Conservation (phyloP, 2,113 vertebrate species). For the Indicator maculatus region DNA sequence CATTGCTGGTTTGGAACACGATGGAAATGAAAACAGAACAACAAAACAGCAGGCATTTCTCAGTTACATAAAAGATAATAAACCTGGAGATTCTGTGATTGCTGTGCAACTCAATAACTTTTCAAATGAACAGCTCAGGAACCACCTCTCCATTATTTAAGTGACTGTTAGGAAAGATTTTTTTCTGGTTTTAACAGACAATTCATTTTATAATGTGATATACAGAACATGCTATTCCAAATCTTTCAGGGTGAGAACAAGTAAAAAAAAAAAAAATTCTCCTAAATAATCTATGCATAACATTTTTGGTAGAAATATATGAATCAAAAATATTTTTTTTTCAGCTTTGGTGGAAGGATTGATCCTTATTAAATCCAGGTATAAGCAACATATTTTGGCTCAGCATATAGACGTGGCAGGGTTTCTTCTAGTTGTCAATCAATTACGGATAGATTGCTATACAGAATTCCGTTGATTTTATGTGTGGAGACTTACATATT, state of each 20-base stretch:
- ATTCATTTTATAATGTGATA: neutral
- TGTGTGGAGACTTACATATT: neutral
- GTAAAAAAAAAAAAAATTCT: neutral
- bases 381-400: neutral
- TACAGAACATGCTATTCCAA: neutral
- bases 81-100: conserved; percentile 10
- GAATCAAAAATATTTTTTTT: neutral
- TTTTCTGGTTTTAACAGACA: neutral
- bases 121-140: neutral
- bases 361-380: neutral
- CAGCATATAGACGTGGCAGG: neutral
- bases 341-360: neutral
- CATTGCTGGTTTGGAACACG: conserved; percentile 13
- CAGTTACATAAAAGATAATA: neutral
- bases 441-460: neutral
- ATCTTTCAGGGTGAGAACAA: neutral
- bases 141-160: conserved; percentile 7
- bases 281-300: neutral
- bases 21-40: conserved; percentile 36
- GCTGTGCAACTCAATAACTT: neutral
- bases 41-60: neutral
- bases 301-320: neutral
- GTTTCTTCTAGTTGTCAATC: neutral
- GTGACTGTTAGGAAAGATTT: neutral
- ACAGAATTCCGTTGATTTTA: neutral